These are phyloP conservation scores for Cheracebus regulus DNA, from an alignment of 2,797 vertebrate genomes.

Conservation along the genomic window DNA sequence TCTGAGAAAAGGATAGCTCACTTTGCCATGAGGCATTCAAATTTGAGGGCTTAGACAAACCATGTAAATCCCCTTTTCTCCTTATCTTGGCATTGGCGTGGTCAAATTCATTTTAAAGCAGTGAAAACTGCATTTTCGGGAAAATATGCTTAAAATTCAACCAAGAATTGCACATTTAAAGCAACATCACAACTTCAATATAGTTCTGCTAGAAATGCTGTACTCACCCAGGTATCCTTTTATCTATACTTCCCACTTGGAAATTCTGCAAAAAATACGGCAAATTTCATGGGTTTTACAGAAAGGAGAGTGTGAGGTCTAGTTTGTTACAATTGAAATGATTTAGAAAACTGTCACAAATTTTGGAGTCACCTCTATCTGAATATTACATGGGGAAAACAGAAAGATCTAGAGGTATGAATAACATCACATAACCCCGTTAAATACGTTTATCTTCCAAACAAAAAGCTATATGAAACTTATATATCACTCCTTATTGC, in stretches of 20 bases:
- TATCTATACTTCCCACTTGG: neutral
- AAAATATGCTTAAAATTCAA: neutral
- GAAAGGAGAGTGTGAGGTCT: neutral
- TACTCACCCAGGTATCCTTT: neutral
- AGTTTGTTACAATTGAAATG: neutral
- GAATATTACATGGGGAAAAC: neutral
- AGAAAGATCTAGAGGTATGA: neutral
- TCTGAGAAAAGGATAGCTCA: rapidly evolving
- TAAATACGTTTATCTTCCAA: neutral
- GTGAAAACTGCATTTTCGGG: neutral
- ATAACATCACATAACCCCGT: neutral
- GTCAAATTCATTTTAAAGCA: conserved; percentile 43
- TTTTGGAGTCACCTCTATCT: neutral
- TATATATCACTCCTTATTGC: neutral
- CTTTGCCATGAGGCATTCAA: neutral
- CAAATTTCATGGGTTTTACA: neutral
- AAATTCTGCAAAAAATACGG: neutral
- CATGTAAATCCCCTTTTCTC: neutral
- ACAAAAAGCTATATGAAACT: neutral
- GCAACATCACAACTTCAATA: neutral
- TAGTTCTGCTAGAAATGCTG: neutral
- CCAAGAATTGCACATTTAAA: neutral
- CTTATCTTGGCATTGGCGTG: neutral
- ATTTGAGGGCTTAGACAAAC: neutral
- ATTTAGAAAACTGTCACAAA: neutral